Conservation (phyloP, 2,888 invertebrate species). For the Dryobota labecula region DNA sequence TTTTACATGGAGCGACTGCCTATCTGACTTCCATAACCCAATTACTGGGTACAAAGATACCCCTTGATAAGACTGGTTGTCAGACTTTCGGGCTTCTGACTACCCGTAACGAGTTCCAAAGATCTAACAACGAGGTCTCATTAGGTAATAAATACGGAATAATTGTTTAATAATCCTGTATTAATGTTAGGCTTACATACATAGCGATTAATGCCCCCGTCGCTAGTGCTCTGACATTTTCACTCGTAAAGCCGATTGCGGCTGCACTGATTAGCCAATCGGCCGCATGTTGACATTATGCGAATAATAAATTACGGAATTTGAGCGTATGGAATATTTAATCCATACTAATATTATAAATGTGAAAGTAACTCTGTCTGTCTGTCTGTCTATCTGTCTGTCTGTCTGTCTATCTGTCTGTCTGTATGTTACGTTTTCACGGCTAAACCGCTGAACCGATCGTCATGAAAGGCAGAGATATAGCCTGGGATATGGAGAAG, state of each 20-base stretch:
- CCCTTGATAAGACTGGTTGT: neutral
- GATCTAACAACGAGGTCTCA: neutral
- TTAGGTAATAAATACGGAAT: constrained; percentile 26
- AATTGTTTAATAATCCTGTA: constrained; percentile 18
- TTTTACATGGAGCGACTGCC: neutral
- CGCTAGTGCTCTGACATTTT: constrained; percentile 50
- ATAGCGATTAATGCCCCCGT: constrained; percentile 30
- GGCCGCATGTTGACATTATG: constrained; percentile 53
- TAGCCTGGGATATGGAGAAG: too few species aligned
- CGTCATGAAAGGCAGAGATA: too few species aligned
- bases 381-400: too few species aligned
- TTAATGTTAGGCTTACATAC: constrained; percentile 28
- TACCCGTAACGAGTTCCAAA: neutral
- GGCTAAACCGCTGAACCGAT: too few species aligned
- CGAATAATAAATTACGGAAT: constrained; percentile 58
- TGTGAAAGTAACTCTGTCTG: too few species aligned
- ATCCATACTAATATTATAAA: too few species aligned
- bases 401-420: too few species aligned
- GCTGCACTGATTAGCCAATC: constrained; percentile 61
- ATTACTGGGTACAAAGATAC: neutral
- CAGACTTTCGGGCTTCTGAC: neutral
- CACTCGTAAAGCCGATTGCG: constrained; percentile 59
- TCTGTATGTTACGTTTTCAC: too few species aligned
- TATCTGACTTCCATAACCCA: too few species aligned
- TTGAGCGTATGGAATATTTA: constrained; percentile 27